Evolutionary conservation across 2,888 invertebrate species (phyloP), one percentile per base, ranked within the genome.

Genomic region (Amblyjoppa fuscipennis): DNA sequence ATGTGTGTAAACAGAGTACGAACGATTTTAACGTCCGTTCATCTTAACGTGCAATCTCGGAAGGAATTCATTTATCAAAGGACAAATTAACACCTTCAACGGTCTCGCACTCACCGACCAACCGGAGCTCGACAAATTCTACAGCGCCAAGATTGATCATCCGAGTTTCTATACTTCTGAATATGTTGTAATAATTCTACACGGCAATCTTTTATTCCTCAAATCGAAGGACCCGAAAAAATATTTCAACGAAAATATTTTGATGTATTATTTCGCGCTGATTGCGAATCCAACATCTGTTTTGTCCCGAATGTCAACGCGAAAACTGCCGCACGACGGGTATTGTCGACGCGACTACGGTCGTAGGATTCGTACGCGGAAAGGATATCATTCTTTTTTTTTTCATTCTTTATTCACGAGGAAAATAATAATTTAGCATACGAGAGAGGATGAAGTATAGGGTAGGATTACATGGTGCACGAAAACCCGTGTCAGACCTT

Each of bases 401-500:
- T 51, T 41, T 49, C 45, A 16, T 49, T 49, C 20, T 53, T 38
- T 64, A 71, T 71, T 49, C n/a, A 59, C 41, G 69, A 51, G 71
- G 71, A 73, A 80, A 64, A 71, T 76, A 59, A 80, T 80, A 71
- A 68, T 71, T 84, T 20, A 80, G 80, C 61, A 70, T 16, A 31
- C 16, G 13, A 69, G 51, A 45, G 56, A 77, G 76, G 13, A 71
- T 64, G 51, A 34, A 53, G 53, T 61, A 66, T 25, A 31, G 41
- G 28, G 61, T 7, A 11, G 25, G 64, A 34, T 28, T 20, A 13
- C 13, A 41, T 11, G 51, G 66, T 38, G 68, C 25, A 75, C 70
- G 84, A 78, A 85, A 53, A 76, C 28, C 56, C 31, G 64, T n/a
- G 51, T 59, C 61, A 70, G 69, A 82, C 69, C 75, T 85, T 78